Conservation (phyloP, 2,797 vertebrate species). For the Notoglanidium macrostoma region DNA sequence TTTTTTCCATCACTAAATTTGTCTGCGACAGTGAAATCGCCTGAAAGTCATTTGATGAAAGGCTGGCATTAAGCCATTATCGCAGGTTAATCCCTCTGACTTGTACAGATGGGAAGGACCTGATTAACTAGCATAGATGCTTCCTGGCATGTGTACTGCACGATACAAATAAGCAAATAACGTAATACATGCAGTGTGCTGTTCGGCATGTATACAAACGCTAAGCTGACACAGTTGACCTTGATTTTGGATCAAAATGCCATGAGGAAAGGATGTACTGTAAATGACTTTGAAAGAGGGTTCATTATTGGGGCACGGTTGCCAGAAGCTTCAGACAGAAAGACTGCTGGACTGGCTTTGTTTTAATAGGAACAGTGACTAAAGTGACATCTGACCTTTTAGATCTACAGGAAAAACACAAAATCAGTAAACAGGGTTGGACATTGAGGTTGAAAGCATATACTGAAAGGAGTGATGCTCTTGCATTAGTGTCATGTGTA, state of each 20-base stretch:
- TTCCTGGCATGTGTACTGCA: neutral
- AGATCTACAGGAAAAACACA: neutral
- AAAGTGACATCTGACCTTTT: neutral
- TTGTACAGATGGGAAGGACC: neutral
- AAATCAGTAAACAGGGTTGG: neutral
- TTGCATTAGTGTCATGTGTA: neutral
- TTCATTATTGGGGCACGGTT: neutral
- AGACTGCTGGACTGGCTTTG: neutral
- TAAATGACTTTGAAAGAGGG: neutral
- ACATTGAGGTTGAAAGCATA: neutral
- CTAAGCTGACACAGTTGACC: neutral
- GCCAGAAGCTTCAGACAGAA: neutral
- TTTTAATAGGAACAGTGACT: neutral
- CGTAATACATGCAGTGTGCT: neutral
- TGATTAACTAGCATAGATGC: neutral
- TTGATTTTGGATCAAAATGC: neutral
- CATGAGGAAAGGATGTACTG: slow-evolving; percentile 1
- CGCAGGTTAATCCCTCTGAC: neutral
- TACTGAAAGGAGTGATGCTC: neutral
- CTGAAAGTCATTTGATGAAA: neutral
- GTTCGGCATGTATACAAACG: neutral
- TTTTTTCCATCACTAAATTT: no score
- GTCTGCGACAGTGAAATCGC: no score
- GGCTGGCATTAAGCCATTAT: no score
- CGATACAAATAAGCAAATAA: neutral